A percentile compares a stretch with the other conserved stretches of the same genome.
Conservation (phyloP, 2,113 vertebrate species). For the Martes martes region DNA sequence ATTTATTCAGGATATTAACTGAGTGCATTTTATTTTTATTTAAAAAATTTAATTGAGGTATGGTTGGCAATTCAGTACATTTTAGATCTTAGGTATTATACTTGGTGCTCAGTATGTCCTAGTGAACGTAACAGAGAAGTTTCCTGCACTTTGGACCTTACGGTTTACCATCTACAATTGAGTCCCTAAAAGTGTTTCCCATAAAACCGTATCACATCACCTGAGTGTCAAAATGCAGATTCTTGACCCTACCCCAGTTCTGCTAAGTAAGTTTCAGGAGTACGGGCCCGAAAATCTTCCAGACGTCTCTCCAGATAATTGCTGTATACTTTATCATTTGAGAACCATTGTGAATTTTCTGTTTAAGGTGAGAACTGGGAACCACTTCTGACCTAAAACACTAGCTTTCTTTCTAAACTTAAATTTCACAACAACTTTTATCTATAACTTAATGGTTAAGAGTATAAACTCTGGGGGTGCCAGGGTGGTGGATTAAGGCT, state of each 20-base stretch:
- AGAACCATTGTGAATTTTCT: not conserved
- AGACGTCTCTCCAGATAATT: slow-evolving; percentile 9
- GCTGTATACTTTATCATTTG: slow-evolving; percentile 13
- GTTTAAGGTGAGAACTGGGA: not conserved
- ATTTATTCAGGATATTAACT: not conserved
- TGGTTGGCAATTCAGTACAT: not conserved
- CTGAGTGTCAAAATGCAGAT: not conserved
- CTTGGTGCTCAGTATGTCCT: not conserved
- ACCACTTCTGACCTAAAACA: slow-evolving; percentile 26
- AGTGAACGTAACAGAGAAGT: not conserved
- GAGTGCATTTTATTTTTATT: not conserved
- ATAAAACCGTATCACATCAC: not conserved
- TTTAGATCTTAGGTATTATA: slow-evolving; percentile 11
- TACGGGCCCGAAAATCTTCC: slow-evolving; percentile 1
- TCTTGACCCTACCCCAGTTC: not conserved
- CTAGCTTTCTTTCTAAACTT: not conserved
- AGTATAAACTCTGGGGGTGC: not conserved
- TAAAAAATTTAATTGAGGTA: not conserved
- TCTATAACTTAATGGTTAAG: slow-evolving; percentile 14
- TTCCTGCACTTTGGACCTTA: not conserved
- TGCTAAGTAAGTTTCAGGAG: not conserved
- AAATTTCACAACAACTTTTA: slow-evolving; percentile 14
- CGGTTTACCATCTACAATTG: not conserved
- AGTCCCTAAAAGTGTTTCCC: not conserved
- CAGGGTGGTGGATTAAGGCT: no score